Conservation (phyloP, 1,140 invertebrate genomes). For the Trichomalopsis sarcophagae region DNA sequence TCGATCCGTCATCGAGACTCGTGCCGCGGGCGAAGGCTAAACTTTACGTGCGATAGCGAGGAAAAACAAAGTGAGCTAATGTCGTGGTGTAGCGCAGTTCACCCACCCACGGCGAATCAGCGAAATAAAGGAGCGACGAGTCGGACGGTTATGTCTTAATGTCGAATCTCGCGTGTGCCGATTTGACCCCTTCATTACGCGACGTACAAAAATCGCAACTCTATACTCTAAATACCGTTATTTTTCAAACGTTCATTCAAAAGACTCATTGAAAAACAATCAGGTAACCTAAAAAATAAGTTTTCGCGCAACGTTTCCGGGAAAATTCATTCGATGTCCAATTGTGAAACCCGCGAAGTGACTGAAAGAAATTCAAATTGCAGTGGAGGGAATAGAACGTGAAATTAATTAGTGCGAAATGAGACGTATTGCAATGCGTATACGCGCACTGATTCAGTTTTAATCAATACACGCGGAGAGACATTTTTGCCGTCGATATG, state of each 20-base stretch:
- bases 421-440: background rate
- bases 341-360: too few species aligned
- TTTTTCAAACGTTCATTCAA: too few species aligned
- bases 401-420: background rate
- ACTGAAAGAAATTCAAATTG: background rate
- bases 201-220: too few species aligned
- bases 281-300: background rate
- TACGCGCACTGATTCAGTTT: background rate
- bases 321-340: too few species aligned
- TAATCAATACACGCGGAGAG: background rate
- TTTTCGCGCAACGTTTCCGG: background rate
- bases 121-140: constrained; percentile 47
- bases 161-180: too few species aligned
- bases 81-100: constrained; percentile 23
- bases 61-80: constrained; percentile 33
- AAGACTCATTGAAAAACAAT: too few species aligned
- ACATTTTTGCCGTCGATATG: background rate
- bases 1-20: constrained; percentile 49
- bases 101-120: constrained; percentile 46
- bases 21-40: background rate
- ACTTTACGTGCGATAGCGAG: constrained; percentile 29
- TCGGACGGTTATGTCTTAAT: background rate
- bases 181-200: background rate
- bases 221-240: too few species aligned
- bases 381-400: background rate